Base-by-base conservation (phyloP, 2,797 vertebrate genomes). In the Mormyrops attenuatus region DNA sequence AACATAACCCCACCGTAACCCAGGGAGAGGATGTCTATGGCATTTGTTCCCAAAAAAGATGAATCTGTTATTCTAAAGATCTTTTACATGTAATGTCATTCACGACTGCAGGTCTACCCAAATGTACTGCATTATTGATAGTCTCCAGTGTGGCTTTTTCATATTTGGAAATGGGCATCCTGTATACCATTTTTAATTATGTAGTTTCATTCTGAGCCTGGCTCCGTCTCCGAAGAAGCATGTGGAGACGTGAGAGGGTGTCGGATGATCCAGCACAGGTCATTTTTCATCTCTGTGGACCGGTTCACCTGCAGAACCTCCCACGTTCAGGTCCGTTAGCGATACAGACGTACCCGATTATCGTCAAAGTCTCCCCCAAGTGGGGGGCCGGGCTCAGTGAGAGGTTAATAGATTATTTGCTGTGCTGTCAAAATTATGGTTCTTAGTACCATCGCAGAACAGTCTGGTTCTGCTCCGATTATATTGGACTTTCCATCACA, bases 261-360 rank as follows among this genome's bases (percentile, higher is more conserved):
- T 47, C n/a, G 17, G 15, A 73, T 87, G 15, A 89, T 77, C 63
- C 63, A 15, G 84, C 26, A 3, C 6, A 57, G 66, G 38, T 77
- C 20, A 82, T 85, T 63, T 44, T 88, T 89, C 82, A 84, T 89
- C 73, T 30, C 84, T 30, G 38, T 17, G 38, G 69, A 88, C 66
- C 87, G 55, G 69, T 66, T 88, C 86, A 90, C 88, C 41, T 84
- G 60, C 52, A 30, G 80, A 88, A 52, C 88, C 69, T 85, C 88
- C 85, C 86, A 86, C 53, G 38, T 86, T 11, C 26, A 9, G 82
- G 52, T 69, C 73, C 20, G 34, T n/a, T 88, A 88, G 80, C 60
- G 26, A 87, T 53, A 66, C 73, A 84, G 44, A 89, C 69, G 57
- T 73, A 88, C 49, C 34, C 52, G 63, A 90, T 90, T 88, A 69